Base-by-base conservation (phyloP, 2,113 vertebrate genomes). In the Cervus canadensis region DNA sequence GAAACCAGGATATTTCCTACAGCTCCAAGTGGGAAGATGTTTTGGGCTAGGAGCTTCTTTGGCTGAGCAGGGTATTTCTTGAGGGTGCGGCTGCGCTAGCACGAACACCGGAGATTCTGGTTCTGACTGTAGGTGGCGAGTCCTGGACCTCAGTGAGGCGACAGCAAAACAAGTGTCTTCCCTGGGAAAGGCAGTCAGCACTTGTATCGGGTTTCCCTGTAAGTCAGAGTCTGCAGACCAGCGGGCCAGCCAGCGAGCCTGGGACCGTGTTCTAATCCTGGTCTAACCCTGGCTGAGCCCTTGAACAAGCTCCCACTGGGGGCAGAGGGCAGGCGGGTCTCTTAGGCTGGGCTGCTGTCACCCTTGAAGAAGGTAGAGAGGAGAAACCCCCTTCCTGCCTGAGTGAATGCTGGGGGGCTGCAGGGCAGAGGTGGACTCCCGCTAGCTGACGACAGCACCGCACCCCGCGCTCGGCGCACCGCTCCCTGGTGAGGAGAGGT, bases 31-130 rank as follows among this genome's bases (percentile, higher is more conserved):
- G 56, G 62, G 43, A n/a, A 56, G 52, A 10, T 36, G 43, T 50
- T 81, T 59, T 64, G 83, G 26, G 28, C 26, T 45, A 48, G 30
- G 67, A 59, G 50, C 8, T 36, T 13, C 25, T 84, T 76, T 95
- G 91, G 56, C 76, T 17, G 60, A 78, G 79, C 62, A 89, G 93
- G 89, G 36, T 93, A 78, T 79, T 87, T 87, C 50, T 76, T 48
- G 56, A 91, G 82, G 81, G 21, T 74, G 11, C 10, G 17, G 60
- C n/a, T 67, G 28, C 7, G 4, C 36, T 21, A 23, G 23, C 3
- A 8, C 1, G 2, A 3, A 62, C 17, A 30, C 11, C 16, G 30
- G 30, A 45, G 50, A 7, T 48, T 84, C 78, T 76, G 5, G 13
- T 79, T 92, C 36, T 60, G 78, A 88, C 36, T 23, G 14, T 23